Base-by-base conservation (phyloP, 1,140 invertebrate species). In the Pseudachorutes palmiensis region DNA sequence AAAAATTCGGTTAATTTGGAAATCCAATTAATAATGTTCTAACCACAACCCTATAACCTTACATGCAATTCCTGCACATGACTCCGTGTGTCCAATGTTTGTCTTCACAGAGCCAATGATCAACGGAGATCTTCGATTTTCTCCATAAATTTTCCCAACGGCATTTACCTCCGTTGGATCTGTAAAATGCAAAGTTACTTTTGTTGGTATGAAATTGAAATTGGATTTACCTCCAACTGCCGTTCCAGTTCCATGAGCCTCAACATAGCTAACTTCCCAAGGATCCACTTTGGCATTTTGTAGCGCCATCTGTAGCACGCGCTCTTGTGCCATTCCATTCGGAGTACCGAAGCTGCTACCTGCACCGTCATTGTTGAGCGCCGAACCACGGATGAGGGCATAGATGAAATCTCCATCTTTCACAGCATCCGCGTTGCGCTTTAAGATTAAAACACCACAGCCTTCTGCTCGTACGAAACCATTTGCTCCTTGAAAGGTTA, bases 241-340 rank as follows among this genome's bases (percentile, higher is more conserved):
- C 0, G 83, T 85, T n/a, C 83, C 83, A 29, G 83, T 85, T 24
- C 84, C 83, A 75, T 85, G 83, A 61, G 81, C 80, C 72, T 85
- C 83, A 33, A 85, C 79, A 74, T 83, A 85, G 2, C 74, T 73
- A 28, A 84, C 80, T 24, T 75, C 66, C 33, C 72, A 70, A 12
- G 83, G 82, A 68, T 81, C 75, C 26, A 84, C 67, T 49, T 77
- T 76, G 29, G 80, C 78, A 66, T 84, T 82, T 24, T 67, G 71
- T 66, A 84, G 83, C 3, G 82, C 78, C 68, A 81, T 80, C 60
- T 77, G 70, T n/a, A 84, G 70, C 19, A 84, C 72, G 29, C 74
- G 67, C 48, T 80, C 80, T 74, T 84, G 83, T 31, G 45, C 49
- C 0, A 45, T 29, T 31, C 16, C 57, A 60, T 29, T 60, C 0